Percentiles rank a stretch among this genome's conserved stretches.
Conservation (phyloP, 2,888 invertebrate genomes). For the Adelphocoris suturalis region DNA sequence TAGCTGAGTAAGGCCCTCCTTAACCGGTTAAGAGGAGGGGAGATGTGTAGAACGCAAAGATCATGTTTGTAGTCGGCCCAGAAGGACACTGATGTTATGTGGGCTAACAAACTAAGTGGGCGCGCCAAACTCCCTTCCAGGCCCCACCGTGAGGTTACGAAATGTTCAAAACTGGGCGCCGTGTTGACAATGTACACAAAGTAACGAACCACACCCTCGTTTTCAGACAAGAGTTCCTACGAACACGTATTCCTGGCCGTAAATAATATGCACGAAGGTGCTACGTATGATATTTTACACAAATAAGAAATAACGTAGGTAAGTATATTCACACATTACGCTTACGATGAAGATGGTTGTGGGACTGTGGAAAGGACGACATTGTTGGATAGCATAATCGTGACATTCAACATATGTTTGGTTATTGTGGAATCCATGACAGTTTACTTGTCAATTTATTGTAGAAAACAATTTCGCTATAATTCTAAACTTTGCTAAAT, state of each 20-base stretch:
- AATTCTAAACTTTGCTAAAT: too few relatives aligned
- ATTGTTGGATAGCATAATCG: too few relatives aligned
- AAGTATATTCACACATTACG: too few relatives aligned
- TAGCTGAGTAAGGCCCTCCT: constrained; percentile 28
- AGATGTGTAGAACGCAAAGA: constrained; percentile 21
- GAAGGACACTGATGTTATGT: constrained; percentile 40
- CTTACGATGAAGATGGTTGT: too few relatives aligned
- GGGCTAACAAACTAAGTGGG: constrained; percentile 49
- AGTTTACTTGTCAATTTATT: too few relatives aligned
- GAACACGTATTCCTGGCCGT: not conserved
- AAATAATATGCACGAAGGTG: not conserved
- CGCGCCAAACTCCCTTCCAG: constrained; percentile 48
- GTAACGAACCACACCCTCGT: constrained; percentile 25
- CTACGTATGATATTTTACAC: too few relatives aligned
- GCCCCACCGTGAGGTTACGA: constrained; percentile 18
- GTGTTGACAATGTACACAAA: constrained; percentile 49
- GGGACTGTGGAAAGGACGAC: too few relatives aligned
- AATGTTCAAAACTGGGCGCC: constrained; percentile 16
- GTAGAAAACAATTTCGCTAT: too few relatives aligned
- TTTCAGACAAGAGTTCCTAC: not conserved
- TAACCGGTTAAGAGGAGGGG: constrained; percentile 21
- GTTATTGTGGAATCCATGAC: too few relatives aligned
- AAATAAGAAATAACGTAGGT: too few relatives aligned
- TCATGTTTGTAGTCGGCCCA: constrained; percentile 43
- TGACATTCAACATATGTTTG: too few relatives aligned